phyloP scores from a whole-genome alignment of 2,888 invertebrate genomes.

The Steinernema scapterisci region DNA sequence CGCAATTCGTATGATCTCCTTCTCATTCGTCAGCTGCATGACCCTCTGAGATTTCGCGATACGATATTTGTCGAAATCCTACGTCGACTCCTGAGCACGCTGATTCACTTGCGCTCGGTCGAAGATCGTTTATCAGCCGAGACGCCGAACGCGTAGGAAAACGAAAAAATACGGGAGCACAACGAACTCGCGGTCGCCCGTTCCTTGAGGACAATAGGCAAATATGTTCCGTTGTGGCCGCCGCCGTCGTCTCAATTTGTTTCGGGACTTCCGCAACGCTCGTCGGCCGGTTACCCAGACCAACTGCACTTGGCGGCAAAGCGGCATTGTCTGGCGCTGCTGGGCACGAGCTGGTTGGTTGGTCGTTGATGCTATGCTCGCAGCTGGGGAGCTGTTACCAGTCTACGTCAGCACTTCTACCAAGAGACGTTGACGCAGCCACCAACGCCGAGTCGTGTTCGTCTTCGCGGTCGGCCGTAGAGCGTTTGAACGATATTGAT shows the following conservation, averaged over 20 bases:
- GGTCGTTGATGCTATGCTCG: conserved; percentile 23
- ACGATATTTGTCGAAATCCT: background rate
- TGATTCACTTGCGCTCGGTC: background rate
- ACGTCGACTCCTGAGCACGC: background rate
- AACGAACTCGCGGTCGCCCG: too few relatives aligned
- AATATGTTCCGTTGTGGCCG: background rate
- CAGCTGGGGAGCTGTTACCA: conserved; percentile 3
- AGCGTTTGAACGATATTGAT: conserved; percentile 26
- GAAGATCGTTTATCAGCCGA: background rate
- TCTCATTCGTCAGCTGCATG: background rate
- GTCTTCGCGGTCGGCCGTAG: conserved; percentile 23
- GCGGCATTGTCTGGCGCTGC: background rate
- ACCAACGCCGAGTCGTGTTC: conserved; percentile 1
- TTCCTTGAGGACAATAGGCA: background rate
- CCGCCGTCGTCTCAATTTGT: background rate
- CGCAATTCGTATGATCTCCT: background rate
- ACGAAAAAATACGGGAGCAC: too few relatives aligned
- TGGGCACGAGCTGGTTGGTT: background rate
- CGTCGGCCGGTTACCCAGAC: background rate
- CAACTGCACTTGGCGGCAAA: conserved; percentile 19
- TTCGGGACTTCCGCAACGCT: background rate
- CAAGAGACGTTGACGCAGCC: background rate
- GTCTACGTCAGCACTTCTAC: background rate
- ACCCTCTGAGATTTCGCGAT: background rate
- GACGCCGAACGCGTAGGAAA: background rate